Conservation (phyloP, 2,888 invertebrate species). For the Charanyca ferruginea region DNA sequence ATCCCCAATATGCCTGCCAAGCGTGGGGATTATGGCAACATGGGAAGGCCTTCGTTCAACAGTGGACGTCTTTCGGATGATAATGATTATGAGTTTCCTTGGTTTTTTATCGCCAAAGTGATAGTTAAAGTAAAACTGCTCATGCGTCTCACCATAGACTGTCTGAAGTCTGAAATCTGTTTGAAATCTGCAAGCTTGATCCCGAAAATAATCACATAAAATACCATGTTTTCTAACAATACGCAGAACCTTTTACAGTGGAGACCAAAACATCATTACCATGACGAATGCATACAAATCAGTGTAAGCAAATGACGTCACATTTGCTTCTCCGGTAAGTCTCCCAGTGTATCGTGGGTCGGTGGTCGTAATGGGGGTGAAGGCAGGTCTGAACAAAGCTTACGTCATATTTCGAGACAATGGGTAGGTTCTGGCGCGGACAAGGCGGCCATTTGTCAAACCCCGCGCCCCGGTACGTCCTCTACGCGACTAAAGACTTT, state of each 20-base stretch:
- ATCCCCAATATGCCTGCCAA: too few relatives aligned
- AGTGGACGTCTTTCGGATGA: too few relatives aligned
- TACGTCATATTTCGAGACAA: conserved; percentile 71
- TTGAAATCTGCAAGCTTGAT: too few relatives aligned
- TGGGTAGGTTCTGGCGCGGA: conserved; percentile 65
- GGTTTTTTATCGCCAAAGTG: not conserved
- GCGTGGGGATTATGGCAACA: too few relatives aligned
- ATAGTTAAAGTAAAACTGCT: too few relatives aligned
- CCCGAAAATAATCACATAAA: not conserved
- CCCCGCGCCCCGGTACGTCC: conserved; percentile 41
- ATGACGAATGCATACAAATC: conserved; percentile 39
- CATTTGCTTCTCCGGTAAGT: conserved; percentile 41
- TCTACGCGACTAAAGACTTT: conserved; percentile 48
- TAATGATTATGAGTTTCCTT: too few relatives aligned
- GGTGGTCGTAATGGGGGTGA: conserved; percentile 50
- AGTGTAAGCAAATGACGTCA: conserved; percentile 42
- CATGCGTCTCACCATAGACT: too few relatives aligned
- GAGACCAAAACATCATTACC: conserved; percentile 7
- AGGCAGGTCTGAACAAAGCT: conserved; percentile 65
- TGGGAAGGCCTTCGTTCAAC: too few relatives aligned
- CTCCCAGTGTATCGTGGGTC: conserved; percentile 45
- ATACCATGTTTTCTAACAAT: not conserved
- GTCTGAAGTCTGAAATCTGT: too few relatives aligned
- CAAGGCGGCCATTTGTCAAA: conserved; percentile 69
- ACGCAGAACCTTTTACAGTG: not conserved